phyloP scores from a whole-genome alignment of 2,797 vertebrate species.

The Hypotaenidia philippensis region DNA sequence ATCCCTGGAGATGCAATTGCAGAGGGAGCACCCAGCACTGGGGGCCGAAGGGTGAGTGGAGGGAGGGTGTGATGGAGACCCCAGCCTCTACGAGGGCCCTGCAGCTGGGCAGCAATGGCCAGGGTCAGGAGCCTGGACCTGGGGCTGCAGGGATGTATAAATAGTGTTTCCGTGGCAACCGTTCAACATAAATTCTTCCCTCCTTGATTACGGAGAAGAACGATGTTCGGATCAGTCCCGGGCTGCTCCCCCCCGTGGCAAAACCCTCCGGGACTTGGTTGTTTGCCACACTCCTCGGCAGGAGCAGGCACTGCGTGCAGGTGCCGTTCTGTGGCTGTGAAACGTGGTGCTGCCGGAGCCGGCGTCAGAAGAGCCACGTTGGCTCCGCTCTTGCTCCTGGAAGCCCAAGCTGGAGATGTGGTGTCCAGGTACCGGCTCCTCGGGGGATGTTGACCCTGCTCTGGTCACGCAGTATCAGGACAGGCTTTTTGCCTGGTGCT shows the following conservation, averaged over 20 bases:
- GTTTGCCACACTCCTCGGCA: rapidly evolving
- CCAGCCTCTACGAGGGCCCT: rapidly evolving
- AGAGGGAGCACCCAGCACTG: not conserved
- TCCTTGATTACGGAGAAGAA: not conserved
- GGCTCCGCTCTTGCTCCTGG: rapidly evolving
- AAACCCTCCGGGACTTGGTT: not conserved
- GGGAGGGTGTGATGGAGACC: not conserved
- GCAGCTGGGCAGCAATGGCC: not conserved
- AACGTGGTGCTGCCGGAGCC: rapidly evolving
- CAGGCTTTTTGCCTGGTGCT: rapidly evolving
- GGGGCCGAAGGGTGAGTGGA: rapidly evolving
- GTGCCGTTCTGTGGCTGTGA: rapidly evolving
- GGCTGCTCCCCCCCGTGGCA: slow-evolving; percentile 66
- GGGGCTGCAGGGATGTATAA: not conserved
- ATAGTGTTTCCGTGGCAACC: slow-evolving; percentile 36
- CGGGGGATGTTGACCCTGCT: rapidly evolving
- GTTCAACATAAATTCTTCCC: slow-evolving; percentile 7
- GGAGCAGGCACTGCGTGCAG: rapidly evolving
- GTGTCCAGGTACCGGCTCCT: not conserved
- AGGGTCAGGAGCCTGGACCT: not conserved
- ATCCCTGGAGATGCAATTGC: not conserved
- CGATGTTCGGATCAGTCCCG: not conserved
- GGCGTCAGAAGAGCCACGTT: rapidly evolving
- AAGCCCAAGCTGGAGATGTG: not conserved
- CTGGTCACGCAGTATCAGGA: rapidly evolving